Base-by-base conservation (phyloP, 2,797 vertebrate species). In the Cossypha dichroa region DNA sequence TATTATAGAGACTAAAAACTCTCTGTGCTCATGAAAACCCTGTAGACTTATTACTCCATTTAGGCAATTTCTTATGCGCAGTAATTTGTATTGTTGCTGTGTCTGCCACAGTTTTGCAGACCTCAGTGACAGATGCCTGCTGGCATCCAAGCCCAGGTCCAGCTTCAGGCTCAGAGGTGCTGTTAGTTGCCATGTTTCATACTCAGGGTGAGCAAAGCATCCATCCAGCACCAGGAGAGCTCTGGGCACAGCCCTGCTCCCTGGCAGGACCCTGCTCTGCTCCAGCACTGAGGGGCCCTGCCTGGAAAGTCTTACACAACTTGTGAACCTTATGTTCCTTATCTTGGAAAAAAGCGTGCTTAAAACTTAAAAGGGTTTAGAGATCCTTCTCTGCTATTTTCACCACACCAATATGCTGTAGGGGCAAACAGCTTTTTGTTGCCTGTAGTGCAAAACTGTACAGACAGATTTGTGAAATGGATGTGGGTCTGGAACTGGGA, bases 171-270 rank as follows among this genome's bases (percentile, higher is more conserved):
- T 55, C 33, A 48, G 64, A 67, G 48, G 6, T 46, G 29, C 5
- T 17, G 9, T 51, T n/a, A 51, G 11, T 7, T 63, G 62, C 63
- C 33, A 4, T 19, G 16, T 79, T 85, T 75, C 40, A 15, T 6
- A 2, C 14, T 15, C 7, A 34, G 23, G 11, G 8, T 0, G 6
- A 45, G 34, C 46, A 68, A 64, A 68, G 14, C 6, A 21, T 54
- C n/a, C 56, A 13, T 8, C 10, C 3, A 5, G 38, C 20, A 22
- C 13, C 5, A 8, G 11, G 36, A 23, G 13, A 67, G 5, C 36
- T 63, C 14, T 34, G 38, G 33, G 40, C 51, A n/a, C 0, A 16
- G 29, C 45, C 0, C 0, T 18, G 21, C 9, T 80, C 19, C 15
- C 11, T 7, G 10, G 15, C 12, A 85, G 41, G 33, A 38, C 49